Evolutionary conservation across 2,113 vertebrate genomes (phyloP).

Genomic region (Silurus meridionalis): DNA sequence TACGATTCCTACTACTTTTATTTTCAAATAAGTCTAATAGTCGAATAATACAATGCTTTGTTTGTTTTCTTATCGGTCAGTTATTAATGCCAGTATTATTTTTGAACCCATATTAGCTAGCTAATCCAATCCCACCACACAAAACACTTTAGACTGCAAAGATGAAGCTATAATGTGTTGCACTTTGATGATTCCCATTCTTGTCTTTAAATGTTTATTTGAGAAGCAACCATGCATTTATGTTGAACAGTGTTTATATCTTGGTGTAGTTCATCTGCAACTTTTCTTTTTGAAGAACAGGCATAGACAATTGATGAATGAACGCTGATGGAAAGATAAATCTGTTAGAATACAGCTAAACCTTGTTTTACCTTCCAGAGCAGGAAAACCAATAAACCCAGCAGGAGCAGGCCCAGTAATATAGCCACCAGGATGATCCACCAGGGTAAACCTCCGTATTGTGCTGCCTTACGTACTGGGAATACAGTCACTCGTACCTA

Average conservation of each 20-base stretch:
- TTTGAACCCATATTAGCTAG: neutral
- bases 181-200: neutral
- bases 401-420: conserved; percentile 84
- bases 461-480: conserved; percentile 78
- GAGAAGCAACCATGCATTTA: neutral
- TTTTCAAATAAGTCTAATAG: neutral
- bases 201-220: neutral
- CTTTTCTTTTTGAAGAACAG: neutral
- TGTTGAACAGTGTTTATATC: neutral
- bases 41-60: neutral
- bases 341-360: neutral
- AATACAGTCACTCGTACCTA: conserved; percentile 89
- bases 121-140: neutral
- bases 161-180: neutral
- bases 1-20: neutral
- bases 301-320: neutral
- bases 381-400: conserved; percentile 86
- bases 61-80: neutral
- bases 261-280: neutral
- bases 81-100: neutral
- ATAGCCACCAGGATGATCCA: conserved; percentile 92
- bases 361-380: conserved; percentile 88
- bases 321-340: neutral
- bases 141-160: neutral
- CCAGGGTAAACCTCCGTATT: conserved; percentile 83